Evolutionary conservation across 2,888 invertebrate species (phyloP).

Genomic region (Leucophenga maculata): DNA sequence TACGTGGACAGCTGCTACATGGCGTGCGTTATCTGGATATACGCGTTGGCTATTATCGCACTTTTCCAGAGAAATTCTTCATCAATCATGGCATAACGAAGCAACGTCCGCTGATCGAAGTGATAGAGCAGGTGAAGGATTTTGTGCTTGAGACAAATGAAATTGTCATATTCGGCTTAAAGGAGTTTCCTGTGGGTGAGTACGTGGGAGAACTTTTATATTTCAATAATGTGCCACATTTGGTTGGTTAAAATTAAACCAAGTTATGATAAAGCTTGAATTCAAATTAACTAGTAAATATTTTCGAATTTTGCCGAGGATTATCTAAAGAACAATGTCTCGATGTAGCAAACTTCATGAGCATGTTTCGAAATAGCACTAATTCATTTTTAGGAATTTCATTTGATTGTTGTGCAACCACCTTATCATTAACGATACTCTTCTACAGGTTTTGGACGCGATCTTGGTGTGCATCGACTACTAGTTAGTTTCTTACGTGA

Average conservation of each 20-base stretch:
- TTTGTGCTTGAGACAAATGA: slow-evolving; percentile 76
- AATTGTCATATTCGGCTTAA: slow-evolving; percentile 76
- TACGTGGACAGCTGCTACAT: slow-evolving; percentile 76
- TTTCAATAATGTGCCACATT: not conserved
- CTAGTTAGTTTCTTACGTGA: slow-evolving; percentile 74
- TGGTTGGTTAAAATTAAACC: no score
- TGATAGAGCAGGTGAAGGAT: slow-evolving; percentile 74
- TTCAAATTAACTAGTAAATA: no score
- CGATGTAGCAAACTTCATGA: no score
- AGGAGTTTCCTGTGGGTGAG: slow-evolving; percentile 76
- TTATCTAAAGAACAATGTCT: no score
- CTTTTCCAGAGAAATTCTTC: slow-evolving; percentile 72
- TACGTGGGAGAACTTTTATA: slow-evolving; percentile 1
- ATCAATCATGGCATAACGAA: slow-evolving; percentile 75
- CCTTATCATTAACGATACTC: no score
- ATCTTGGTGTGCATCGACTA: slow-evolving; percentile 73
- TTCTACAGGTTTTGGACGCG: slow-evolving; percentile 71
- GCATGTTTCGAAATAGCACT: no score
- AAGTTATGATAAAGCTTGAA: no score
- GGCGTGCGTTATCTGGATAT: slow-evolving; percentile 78
- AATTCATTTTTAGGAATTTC: no score
- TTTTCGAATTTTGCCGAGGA: no score
- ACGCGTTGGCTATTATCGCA: slow-evolving; percentile 74
- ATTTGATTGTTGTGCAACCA: no score
- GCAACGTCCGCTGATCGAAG: slow-evolving; percentile 72